These are phyloP conservation scores for Sebastiscus tertius DNA, from an alignment of 2,797 vertebrate species.

Conservation along the genomic window DNA sequence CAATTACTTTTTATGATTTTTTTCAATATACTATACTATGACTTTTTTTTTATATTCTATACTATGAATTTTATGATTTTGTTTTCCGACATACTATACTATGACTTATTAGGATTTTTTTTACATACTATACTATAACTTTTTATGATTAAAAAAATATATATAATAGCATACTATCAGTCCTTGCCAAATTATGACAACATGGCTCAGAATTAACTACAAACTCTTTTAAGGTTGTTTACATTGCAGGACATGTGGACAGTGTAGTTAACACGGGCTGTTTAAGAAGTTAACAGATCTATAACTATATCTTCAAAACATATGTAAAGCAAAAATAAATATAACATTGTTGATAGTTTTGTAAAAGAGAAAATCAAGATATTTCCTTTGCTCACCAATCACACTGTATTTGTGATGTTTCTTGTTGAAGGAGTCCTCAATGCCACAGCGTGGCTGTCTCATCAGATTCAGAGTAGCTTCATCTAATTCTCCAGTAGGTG, in stretches of 20 bases:
- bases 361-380: background rate
- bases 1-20: too few species aligned
- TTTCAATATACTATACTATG: background rate
- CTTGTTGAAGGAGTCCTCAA: conserved; percentile 90
- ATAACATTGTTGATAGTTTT: background rate
- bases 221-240: background rate
- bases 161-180: background rate
- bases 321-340: background rate
- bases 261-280: background rate
- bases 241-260: background rate
- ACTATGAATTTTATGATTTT: too few species aligned
- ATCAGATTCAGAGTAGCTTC: conserved; percentile 82
- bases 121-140: background rate
- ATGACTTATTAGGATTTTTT: background rate
- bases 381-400: conserved; percentile 79
- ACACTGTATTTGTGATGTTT: conserved; percentile 85
- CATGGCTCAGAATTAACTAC: background rate
- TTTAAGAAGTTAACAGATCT: background rate
- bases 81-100: background rate
- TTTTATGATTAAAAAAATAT: background rate
- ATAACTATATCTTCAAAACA: background rate
- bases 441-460: conserved; percentile 89
- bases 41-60: background rate
- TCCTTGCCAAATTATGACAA: background rate
- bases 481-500: conserved; percentile 84